Conservation (phyloP, 2,888 invertebrate genomes). For the Melitaea athalia region DNA sequence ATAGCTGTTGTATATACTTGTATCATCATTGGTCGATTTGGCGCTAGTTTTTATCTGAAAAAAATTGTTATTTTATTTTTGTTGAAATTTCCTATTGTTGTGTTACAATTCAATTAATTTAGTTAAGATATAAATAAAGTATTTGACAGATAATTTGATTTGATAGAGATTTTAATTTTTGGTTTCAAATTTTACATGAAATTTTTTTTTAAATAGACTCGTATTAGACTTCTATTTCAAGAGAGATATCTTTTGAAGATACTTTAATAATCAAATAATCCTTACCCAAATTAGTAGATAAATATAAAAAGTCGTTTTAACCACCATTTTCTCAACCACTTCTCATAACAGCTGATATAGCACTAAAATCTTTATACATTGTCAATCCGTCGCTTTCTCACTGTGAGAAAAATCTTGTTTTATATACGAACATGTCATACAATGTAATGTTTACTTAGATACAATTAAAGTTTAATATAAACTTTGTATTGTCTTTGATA, state of each 20-base stretch:
- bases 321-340: constrained; percentile 48
- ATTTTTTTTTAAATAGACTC: too few relatives aligned
- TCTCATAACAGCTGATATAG: constrained; percentile 24
- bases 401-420: constrained; percentile 47
- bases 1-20: constrained; percentile 34
- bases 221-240: too few relatives aligned
- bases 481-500: constrained; percentile 39
- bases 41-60: constrained; percentile 48
- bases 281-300: constrained; percentile 20
- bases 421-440: constrained; percentile 38
- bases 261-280: neutral
- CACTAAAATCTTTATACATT: constrained; percentile 47
- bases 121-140: neutral
- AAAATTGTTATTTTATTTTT: neutral
- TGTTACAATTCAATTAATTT: neutral
- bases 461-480: constrained; percentile 39
- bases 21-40: constrained; percentile 50
- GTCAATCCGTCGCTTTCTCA: constrained; percentile 32
- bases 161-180: too few relatives aligned
- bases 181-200: too few relatives aligned
- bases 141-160: too few relatives aligned
- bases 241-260: too few relatives aligned
- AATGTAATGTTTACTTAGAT: constrained; percentile 50
- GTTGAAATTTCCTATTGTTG: neutral
- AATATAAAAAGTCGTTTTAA: constrained; percentile 4